A percentile compares a stretch with the other conserved stretches of the same genome.
Conservation (phyloP, 2,888 invertebrate species). For the Himalopsyche japonica region DNA sequence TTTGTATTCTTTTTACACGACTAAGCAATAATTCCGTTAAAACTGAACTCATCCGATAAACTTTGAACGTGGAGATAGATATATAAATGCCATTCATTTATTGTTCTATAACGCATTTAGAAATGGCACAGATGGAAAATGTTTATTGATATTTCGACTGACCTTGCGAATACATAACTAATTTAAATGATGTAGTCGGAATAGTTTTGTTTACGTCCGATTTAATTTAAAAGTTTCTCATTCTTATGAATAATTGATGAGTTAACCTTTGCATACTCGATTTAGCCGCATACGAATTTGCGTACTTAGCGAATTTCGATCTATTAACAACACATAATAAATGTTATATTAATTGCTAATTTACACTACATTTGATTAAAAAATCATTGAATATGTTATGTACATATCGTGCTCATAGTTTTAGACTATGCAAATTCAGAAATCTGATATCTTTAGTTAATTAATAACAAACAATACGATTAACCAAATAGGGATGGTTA, state of each 20-base stretch:
- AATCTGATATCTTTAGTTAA: too few relatives aligned
- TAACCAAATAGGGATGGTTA: too few relatives aligned
- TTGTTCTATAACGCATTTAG: too few relatives aligned
- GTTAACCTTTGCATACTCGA: not conserved
- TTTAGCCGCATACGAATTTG: not conserved
- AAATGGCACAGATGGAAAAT: not conserved
- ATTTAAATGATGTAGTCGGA: not conserved
- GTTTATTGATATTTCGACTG: not conserved
- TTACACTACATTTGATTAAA: too few relatives aligned
- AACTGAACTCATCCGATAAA: not conserved
- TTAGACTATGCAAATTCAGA: too few relatives aligned
- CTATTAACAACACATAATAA: too few relatives aligned
- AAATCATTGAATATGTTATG: too few relatives aligned
- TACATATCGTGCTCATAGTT: too few relatives aligned
- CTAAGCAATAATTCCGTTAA: not conserved
- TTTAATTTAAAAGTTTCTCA: not conserved
- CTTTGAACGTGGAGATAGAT: not conserved
- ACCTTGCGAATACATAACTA: not conserved
- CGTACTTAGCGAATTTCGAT: too few relatives aligned
- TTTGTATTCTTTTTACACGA: not conserved
- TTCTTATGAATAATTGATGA: not conserved
- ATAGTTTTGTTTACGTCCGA: not conserved
- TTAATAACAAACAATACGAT: too few relatives aligned
- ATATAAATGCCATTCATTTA: not conserved
- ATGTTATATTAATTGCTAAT: too few relatives aligned